Base-by-base conservation (phyloP, 2,113 vertebrate genomes). In the Pituophis catenifer region DNA sequence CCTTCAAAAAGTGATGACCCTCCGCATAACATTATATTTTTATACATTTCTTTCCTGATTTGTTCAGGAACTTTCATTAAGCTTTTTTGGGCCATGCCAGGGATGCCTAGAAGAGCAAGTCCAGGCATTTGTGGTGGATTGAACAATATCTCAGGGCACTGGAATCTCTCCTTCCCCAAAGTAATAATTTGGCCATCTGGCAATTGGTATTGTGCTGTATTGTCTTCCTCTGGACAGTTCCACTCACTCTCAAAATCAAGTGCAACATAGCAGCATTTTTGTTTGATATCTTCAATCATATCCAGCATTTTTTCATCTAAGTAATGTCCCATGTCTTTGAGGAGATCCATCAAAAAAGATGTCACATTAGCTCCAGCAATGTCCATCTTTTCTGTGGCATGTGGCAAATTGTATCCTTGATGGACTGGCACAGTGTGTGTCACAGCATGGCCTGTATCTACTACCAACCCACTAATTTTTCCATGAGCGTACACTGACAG, bases 61-160 rank as follows among this genome's bases (percentile, higher is more conserved):
- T 94, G 92, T 23, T 0, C 23, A 0, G 95, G 92, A 44, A 97
- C 93, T 54, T 94, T 96, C 6, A 1, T 5, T 1, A 97, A 93
- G 6, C 96, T 97, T 59, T 33, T 92, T 1, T 58, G 15, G 33
- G 94, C 93, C 96, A 97, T 96, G 44, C 85, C 6, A 8, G 95
- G 95, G 54, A 97, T 33, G 1, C 97, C 96, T 17, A 91, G 21
- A 0, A 93, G 94, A 1, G 88, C 15, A 85, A 96, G 89, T 1
- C 95, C 96, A 0, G 95, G 96, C 6, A 91, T 86, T 7, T 87
- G 57, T 0, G 95, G 96, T 0, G 97, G 97, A 0, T 70, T 93
- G 93, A 98, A 97, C 5, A 97, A 95, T 87, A 96, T 93, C 90
- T 98, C 97, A 0, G 97, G 97, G 44, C 96, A 95, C 29, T 94